A percentile compares a stretch with the other conserved stretches of the same genome.
These are phyloP conservation scores for Drosophila kuntzei DNA, from an alignment of 2,888 invertebrate species.

Conservation along the genomic window DNA sequence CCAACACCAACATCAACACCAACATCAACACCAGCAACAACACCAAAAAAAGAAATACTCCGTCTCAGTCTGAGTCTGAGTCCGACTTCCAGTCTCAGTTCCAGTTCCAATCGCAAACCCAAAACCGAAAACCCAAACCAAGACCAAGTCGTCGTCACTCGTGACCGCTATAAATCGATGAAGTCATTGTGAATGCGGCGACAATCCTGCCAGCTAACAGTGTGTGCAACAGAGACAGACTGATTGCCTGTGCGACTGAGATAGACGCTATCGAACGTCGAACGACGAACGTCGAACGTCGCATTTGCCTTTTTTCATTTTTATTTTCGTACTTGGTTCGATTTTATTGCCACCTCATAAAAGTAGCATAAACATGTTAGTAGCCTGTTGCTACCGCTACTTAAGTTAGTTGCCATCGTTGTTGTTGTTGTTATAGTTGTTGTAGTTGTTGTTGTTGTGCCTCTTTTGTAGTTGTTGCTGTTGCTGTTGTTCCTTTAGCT, in stretches of 20 bases:
- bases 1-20: background rate
- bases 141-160: slow-evolving; percentile 58
- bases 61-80: slow-evolving; percentile 11
- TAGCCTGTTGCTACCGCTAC: slow-evolving; percentile 80
- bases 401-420: slow-evolving; percentile 68
- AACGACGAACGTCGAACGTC: background rate
- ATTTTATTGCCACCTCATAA: slow-evolving; percentile 79
- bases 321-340: slow-evolving; percentile 75
- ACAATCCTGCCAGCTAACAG: slow-evolving; percentile 37
- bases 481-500: slow-evolving; percentile 3
- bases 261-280: background rate
- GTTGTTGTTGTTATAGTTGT: slow-evolving; percentile 13
- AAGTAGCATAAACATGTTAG: slow-evolving; percentile 81
- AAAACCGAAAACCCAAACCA: slow-evolving; percentile 5
- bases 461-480: slow-evolving; percentile 4
- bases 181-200: slow-evolving; percentile 74
- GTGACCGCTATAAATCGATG: slow-evolving; percentile 81
- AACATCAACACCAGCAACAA: slow-evolving; percentile 18
- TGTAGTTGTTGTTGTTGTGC: background rate
- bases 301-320: slow-evolving; percentile 53
- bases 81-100: background rate
- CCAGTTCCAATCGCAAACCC: slow-evolving; percentile 25
- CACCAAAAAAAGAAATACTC: slow-evolving; percentile 26
- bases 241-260: slow-evolving; percentile 15
- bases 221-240: slow-evolving; percentile 1